Evolutionary conservation across 2,797 vertebrate species (phyloP), one percentile per base, ranked within the genome.

Genomic region (Microctenopoma steveboyesi): DNA sequence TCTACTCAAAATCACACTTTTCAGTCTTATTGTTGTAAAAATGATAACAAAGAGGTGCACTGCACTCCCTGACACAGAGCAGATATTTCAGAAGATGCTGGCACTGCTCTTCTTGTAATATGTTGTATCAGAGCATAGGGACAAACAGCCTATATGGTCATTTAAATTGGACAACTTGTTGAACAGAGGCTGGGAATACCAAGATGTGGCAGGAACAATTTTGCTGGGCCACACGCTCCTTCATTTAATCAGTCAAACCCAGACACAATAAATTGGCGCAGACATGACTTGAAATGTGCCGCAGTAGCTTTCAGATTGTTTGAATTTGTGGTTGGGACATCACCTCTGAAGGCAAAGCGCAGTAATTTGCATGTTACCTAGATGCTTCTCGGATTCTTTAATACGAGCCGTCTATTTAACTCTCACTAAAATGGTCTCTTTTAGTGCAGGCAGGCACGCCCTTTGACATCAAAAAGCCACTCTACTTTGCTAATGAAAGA

Each of bases 231-330:
- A 62, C 72, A 30, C 0, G 1, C 55, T 57, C 69, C 75, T 77
- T 76, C 56, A 59, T 75, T 76, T 87, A 74, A 87, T 88, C 87
- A 87, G 70, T 87, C 86, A 88, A 72, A 81, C 53, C 13, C 71
- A 35, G 78, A 75, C 73, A 52, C 7, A 16, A 58, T 68, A 73
- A 88, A 88, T 70, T 79, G 79, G 68, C 7, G 69, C 47, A 49
- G 78, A 75, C 69, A 74, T 62, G 67, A 78, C 83, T 87, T 78
- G 47, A 78, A 76, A 50, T 39, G 55, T 27, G 73, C 43, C 27
- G 69, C 30, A 4, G 46, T 72, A 71, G 80, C 64, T 74, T 68
- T 69, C 33, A 67, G 50, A 71, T 64, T 66, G 64, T 72, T 65
- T 53, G 63, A 51, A 56, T 64, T 74, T 10, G 56, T 15, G 48